Percentiles rank a stretch among this genome's conserved stretches.
Conservation (phyloP, 1,140 invertebrate species). For the Copidosoma floridanum region DNA sequence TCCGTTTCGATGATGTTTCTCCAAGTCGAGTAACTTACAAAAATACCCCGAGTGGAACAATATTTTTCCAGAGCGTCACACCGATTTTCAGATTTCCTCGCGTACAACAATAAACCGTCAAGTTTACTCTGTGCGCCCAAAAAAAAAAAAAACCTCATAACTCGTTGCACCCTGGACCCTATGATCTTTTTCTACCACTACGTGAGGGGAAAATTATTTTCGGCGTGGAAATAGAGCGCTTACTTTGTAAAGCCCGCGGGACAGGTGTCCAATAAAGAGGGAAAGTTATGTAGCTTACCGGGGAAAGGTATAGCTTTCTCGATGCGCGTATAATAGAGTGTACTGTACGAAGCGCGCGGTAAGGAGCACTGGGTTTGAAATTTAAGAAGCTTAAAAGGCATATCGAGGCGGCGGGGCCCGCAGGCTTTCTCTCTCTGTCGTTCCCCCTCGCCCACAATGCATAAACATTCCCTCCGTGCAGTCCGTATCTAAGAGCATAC, state of each 20-base stretch:
- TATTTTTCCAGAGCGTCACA: not conserved
- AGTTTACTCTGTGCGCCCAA: too few species aligned
- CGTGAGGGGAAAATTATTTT: conserved; percentile 11
- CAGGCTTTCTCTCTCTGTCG: too few species aligned
- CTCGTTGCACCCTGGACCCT: too few species aligned
- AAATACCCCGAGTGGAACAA: too few species aligned
- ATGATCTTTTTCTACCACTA: too few species aligned
- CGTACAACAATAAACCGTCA: too few species aligned
- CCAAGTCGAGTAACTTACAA: too few species aligned
- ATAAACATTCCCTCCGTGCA: conserved; percentile 16
- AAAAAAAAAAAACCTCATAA: not conserved
- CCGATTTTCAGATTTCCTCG: not conserved
- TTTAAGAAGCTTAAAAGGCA: conserved; percentile 26
- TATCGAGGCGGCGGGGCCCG: not conserved
- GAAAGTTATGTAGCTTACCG: conserved; percentile 17
- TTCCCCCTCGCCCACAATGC: conserved; percentile 1
- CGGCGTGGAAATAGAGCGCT: too few species aligned
- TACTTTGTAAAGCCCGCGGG: conserved; percentile 14
- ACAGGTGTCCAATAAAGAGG: conserved; percentile 26
- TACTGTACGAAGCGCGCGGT: not conserved
- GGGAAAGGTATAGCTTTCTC: conserved; percentile 1
- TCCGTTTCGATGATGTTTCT: too few species aligned
- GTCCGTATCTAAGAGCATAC: conserved; percentile 1
- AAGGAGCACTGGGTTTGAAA: conserved; percentile 14
- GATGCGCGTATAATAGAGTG: too few species aligned